Base-by-base conservation (phyloP, 2,113 vertebrate species). In the Burhinus oedicnemus region DNA sequence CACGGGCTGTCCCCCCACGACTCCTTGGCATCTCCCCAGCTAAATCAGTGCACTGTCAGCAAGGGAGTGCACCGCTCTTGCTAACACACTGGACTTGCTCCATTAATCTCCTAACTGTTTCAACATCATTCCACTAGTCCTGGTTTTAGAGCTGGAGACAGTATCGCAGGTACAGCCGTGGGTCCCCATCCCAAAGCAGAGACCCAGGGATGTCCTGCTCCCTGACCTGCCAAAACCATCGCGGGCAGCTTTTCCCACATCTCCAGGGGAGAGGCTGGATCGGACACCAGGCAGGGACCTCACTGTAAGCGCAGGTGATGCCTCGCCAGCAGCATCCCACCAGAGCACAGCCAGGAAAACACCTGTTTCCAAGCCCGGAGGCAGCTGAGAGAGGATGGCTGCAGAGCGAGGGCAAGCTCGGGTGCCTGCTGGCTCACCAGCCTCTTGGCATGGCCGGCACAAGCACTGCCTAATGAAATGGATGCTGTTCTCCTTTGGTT, bases 181-280 rank as follows among this genome's bases (percentile, higher is more conserved):
- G 58, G 40, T 65, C 40, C 27, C 55, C 5, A 1, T 51, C 34
- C 79, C 65, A 45, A 40, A 66, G 34, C 0, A 1, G 36, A 49
- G 76, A 57, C 17, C 8, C 0, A 1, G 7, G 55, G 55, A 42
- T 25, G 40, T 70, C 55, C 49, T 30, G 47, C 19, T 76, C 66
- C 65, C 66, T 86, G 87, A 1, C 2, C 44, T n/a, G 36, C 54
- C 2, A 6, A 55, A 40, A 74, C 30, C 54, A 30, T 1, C 2
- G 2, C 2, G 1, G 0, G 2, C 54, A 81, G 64, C 45, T 84
- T 51, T n/a, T 23, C 81, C 29, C 32, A 30, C 0, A 0, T 26
- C 18, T 80, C 36, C 69, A 2, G 11, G 10, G 25, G 34, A 91
- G 17, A 62, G 18, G 38, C 29, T 66, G 36, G 32, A 64, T 44